A percentile compares a stretch with the other conserved stretches of the same genome.
Evolutionary conservation across 2,113 vertebrate genomes (phyloP).

Genomic region (Spheniscus mendiculus): DNA sequence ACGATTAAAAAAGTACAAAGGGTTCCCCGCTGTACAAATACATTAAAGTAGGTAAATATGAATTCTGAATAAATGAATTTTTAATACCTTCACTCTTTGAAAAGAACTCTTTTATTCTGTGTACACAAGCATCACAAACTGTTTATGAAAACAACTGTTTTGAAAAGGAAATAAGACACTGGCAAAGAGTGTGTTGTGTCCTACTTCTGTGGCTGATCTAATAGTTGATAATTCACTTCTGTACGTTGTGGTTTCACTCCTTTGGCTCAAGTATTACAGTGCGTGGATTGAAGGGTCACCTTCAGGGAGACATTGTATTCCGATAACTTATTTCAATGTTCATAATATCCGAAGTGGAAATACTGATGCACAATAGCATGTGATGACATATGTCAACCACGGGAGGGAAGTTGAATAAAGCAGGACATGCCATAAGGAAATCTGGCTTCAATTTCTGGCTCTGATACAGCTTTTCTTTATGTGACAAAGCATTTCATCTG

Average conservation of each 20-base stretch:
- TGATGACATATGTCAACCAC: not conserved
- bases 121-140: conserved; percentile 23
- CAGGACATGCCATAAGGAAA: not conserved
- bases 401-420: conserved; percentile 2
- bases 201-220: conserved; percentile 13
- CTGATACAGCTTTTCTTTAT: not conserved
- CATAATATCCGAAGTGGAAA: not conserved
- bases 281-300: not conserved
- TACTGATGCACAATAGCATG: not conserved
- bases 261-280: not conserved
- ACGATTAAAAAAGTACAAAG: conserved; percentile 55
- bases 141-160: conserved; percentile 37
- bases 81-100: conserved; percentile 42
- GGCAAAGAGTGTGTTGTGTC: not conserved
- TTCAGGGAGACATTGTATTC: not conserved
- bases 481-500: not conserved
- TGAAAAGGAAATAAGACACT: conserved; percentile 36
- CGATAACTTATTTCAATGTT: not conserved
- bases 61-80: conserved; percentile 58
- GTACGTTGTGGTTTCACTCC: not conserved
- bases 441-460: conserved; percentile 6
- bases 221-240: not conserved
- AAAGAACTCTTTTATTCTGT: conserved; percentile 26
- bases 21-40: not conserved
- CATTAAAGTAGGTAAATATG: conserved; percentile 43